Percentiles rank a stretch among this genome's conserved stretches.
Evolutionary conservation across 1,140 invertebrate genomes (phyloP).

Genomic region (Cataglyphis hispanica): DNA sequence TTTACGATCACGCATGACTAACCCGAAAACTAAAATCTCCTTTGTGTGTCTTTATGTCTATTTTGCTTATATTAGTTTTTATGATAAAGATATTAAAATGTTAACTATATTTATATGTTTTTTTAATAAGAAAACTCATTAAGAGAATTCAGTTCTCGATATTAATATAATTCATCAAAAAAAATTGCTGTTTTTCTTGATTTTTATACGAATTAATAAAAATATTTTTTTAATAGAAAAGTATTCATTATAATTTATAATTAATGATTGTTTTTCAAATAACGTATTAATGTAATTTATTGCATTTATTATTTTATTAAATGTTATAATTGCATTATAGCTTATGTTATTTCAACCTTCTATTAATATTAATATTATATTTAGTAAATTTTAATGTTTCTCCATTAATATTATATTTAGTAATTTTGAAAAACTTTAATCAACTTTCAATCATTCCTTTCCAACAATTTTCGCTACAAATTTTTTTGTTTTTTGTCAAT

Average conservation of each 20-base stretch:
- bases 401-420: background rate
- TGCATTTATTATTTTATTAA: background rate
- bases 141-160: background rate
- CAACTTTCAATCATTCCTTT: background rate
- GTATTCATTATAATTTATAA: background rate
- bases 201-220: slow-evolving; percentile 6
- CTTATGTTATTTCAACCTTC: background rate
- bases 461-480: background rate
- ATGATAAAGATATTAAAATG: background rate
- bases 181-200: background rate
- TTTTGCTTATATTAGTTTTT: background rate
- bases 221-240: background rate
- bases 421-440: background rate
- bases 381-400: background rate
- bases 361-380: too few species aligned
- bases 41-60: background rate
- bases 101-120: background rate
- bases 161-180: slow-evolving; percentile 1
- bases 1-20: slow-evolving; percentile 61
- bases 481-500: background rate
- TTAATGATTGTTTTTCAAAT: background rate
- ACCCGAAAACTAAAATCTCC: slow-evolving; percentile 60
- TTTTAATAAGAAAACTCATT: background rate
- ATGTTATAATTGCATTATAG: background rate
- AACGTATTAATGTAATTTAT: slow-evolving; percentile 2